Evolutionary conservation across 2,888 invertebrate species (phyloP), one percentile per base, ranked within the genome.

Genomic region (Tanytarsus gracilentus): DNA sequence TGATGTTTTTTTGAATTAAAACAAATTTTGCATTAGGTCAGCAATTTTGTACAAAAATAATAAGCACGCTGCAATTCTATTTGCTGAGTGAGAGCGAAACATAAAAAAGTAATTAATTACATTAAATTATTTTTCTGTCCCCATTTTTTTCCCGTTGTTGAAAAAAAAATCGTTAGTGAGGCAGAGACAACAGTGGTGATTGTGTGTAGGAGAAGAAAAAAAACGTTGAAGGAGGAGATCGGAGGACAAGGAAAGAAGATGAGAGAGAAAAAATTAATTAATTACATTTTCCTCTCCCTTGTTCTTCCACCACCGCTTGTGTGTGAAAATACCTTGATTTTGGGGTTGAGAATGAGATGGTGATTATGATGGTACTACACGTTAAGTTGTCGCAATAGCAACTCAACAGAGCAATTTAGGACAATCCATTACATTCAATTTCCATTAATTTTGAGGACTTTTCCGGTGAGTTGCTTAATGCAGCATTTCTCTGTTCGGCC

Each of bases 81-180:
- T n/a, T 7, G 8, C 9, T 5, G 50, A n/a, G 6, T 27, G 14
- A 23, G 23, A 50, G 5, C 50, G 11, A 4, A 50, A 50, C 50
- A 50, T 50, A 52, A 52, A 52, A 50, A 30, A 29, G 14, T 52
- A 52, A 52, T 52, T 52, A 52, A 52, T 52, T 52, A 52, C 52
- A 29, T 52, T 29, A 30, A 52, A 52, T 52, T 52, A 30, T 52
- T 27, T 18, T 52, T 52, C 33, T 29, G 21, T 52, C 30, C 30
- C 52, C 16, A 11, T 30, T 52, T 30, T 33, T 52, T 29, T 16
- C 18, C 16, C 52, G 27, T 52, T 33, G 33, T 52, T 33, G 21
- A 30, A 21, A 29, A 21, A 27, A 11, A 16, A 26, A 14, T 16
- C 4, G 14, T 18, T 18, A 6, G 21, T 30, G 29, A 30, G 3